Percentiles rank a stretch among this genome's conserved stretches.
These are phyloP conservation scores for Incurvaria masculella DNA, from an alignment of 2,888 invertebrate species.

Conservation along the genomic window DNA sequence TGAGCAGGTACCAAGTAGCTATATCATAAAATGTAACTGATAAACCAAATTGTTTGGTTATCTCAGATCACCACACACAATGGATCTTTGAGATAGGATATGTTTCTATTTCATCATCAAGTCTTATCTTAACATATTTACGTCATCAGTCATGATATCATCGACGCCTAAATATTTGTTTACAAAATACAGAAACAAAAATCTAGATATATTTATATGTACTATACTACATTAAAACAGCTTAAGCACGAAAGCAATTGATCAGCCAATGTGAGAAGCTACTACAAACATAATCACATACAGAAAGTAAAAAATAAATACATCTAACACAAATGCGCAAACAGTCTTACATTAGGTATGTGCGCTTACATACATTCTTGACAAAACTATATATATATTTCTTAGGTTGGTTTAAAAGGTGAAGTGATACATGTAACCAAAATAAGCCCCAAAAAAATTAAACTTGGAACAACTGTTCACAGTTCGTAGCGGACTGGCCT, in stretches of 20 bases:
- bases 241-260: not conserved
- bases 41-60: too few species aligned
- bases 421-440: not conserved
- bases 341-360: not conserved
- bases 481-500: too few species aligned
- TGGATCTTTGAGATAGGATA: too few species aligned
- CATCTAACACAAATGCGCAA: not conserved
- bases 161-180: not conserved
- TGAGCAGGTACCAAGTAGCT: too few species aligned
- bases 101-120: not conserved
- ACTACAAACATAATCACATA: conserved; percentile 3
- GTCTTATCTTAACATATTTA: not conserved
- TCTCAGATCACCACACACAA: too few species aligned
- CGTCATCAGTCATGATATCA: not conserved
- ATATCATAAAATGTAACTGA: too few species aligned
- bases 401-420: not conserved
- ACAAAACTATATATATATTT: not conserved
- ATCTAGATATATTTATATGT: not conserved
- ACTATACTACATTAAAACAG: not conserved
- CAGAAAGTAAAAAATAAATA: conserved; percentile 7
- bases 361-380: not conserved
- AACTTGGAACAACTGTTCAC: too few species aligned
- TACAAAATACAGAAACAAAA: not conserved
- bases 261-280: not conserved
- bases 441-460: not conserved